phyloP scores from a whole-genome alignment of 2,113 vertebrate species.

The Rousettus leschenaultii region DNA sequence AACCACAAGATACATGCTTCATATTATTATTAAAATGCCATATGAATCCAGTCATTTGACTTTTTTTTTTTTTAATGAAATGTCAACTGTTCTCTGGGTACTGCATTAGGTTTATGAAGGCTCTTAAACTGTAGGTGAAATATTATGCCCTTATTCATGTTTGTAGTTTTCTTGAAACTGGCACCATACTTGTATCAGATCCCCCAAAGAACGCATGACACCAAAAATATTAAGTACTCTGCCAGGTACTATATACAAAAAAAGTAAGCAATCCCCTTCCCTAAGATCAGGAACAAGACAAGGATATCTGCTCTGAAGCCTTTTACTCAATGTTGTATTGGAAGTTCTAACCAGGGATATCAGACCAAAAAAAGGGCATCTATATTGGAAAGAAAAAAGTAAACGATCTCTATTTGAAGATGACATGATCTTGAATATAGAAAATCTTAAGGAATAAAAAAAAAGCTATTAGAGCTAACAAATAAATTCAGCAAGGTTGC shows the following conservation, averaged over 20 bases:
- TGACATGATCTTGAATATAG: neutral
- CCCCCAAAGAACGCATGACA: neutral
- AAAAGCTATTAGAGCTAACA: neutral
- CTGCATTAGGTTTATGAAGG: neutral
- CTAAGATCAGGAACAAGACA: neutral
- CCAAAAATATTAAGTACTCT: neutral
- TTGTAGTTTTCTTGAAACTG: neutral
- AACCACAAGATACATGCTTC: neutral
- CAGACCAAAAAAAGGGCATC: neutral
- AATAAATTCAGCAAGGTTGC: neutral
- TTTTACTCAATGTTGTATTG: neutral
- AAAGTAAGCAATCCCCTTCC: neutral
- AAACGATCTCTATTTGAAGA: neutral
- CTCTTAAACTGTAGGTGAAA: neutral
- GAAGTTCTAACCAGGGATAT: neutral
- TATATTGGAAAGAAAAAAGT: neutral
- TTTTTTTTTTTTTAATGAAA: neutral
- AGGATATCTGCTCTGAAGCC: neutral
- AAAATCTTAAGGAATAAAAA: neutral
- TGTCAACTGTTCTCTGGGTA: neutral
- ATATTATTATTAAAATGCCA: neutral
- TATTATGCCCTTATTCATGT: neutral
- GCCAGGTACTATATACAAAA: neutral
- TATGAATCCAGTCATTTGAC: neutral
- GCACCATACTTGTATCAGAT: neutral